phyloP scores from a whole-genome alignment of 2,113 vertebrate genomes.

The cattle (Bos taurus) region ARS-UCD2.0 NC_037332.1:86529501-86530000 shows the following conservation, averaged over 20 bases:
- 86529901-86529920: not conserved
- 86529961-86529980: not conserved
- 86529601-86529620: not conserved
- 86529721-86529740: not conserved
- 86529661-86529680: not conserved
- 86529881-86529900: not conserved
- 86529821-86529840: not conserved
- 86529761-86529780: not conserved
- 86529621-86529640: not conserved
- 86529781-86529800: not conserved
- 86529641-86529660: not conserved
- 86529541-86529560: not conserved
- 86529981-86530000: not conserved
- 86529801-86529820: not conserved
- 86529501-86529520: not conserved
- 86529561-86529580: not conserved
- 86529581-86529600: not conserved
- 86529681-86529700: not conserved
- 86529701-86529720: not conserved
- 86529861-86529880: not conserved
- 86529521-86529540: not conserved
- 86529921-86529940: not conserved
- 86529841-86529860: not conserved
- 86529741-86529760: not conserved
- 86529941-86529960: not conserved